phyloP scores from a whole-genome alignment of 37 sponge, comb jelly and placozoan species.

The Crambe crambe region DNA sequence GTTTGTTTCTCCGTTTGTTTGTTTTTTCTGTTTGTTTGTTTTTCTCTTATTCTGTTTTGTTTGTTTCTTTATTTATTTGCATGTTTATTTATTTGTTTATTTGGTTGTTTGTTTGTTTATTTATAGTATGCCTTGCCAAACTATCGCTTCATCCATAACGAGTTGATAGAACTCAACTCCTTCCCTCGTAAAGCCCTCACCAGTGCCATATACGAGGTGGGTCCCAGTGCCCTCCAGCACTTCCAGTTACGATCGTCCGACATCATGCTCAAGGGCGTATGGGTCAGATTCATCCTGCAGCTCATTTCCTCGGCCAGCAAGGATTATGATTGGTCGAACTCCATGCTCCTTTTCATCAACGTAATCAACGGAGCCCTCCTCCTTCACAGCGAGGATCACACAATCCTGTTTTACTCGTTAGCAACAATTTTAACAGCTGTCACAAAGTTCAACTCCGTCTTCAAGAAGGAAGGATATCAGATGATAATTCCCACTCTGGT shows the following conservation, averaged over 20 bases:
- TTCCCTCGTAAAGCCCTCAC: conserved; percentile 74
- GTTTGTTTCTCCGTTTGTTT: not conserved
- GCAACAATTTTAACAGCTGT: conserved; percentile 40
- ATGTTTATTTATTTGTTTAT: not conserved
- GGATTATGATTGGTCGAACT: conserved; percentile 55
- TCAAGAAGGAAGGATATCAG: conserved; percentile 47
- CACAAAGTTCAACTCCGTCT: conserved; percentile 46
- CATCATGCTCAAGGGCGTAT: conserved; percentile 69
- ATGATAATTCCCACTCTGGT: conserved; percentile 59
- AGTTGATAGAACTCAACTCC: conserved; percentile 59
- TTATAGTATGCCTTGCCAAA: conserved; percentile 50
- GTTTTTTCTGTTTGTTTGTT: not conserved
- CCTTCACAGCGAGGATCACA: conserved; percentile 66
- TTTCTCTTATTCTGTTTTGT: not conserved
- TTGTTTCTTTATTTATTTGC: not conserved
- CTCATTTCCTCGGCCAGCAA: conserved; percentile 30
- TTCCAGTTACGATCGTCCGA: conserved; percentile 45
- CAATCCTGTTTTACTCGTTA: conserved; percentile 46
- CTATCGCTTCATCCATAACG: conserved; percentile 57
- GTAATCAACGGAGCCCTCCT: conserved; percentile 74
- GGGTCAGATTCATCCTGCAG: conserved; percentile 51
- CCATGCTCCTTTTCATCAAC: conserved; percentile 59
- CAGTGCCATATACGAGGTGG: conserved; percentile 40
- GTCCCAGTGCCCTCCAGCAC: conserved; percentile 11
- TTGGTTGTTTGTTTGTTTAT: not conserved